Evolutionary conservation across 1,140 invertebrate genomes (phyloP).

Genomic region (Euura lappo): DNA sequence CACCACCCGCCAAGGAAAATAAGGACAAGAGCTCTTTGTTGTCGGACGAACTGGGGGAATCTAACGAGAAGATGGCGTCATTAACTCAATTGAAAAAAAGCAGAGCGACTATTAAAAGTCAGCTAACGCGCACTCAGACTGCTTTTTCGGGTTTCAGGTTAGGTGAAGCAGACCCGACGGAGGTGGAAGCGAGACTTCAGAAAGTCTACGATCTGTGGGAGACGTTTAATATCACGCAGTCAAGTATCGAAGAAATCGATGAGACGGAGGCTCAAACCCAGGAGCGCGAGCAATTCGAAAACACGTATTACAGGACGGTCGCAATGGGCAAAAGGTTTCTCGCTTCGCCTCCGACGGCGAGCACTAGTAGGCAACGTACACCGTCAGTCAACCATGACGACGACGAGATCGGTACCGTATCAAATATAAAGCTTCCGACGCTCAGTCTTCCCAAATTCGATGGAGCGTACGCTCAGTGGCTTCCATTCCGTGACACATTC

Average conservation of each 20-base stretch:
- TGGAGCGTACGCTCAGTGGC: conserved; percentile 35
- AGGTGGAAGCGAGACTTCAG: conserved; percentile 22
- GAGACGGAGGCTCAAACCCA: conserved; percentile 9
- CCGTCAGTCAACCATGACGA: neutral
- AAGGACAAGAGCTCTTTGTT: neutral
- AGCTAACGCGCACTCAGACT: conserved; percentile 15
- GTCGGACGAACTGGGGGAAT: no score
- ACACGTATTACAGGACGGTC: conserved; percentile 9
- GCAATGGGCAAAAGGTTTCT: conserved; percentile 6
- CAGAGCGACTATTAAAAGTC: conserved; percentile 16
- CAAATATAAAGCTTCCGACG: conserved; percentile 29
- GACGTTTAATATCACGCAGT: neutral
- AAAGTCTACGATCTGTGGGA: conserved; percentile 15
- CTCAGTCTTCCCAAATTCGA: conserved; percentile 37
- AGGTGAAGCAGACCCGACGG: neutral
- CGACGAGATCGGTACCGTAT: neutral
- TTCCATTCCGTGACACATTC: conserved; percentile 42
- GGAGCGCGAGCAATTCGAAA: conserved; percentile 15
- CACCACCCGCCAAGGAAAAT: neutral
- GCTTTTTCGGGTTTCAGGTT: neutral
- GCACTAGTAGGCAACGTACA: conserved; percentile 9
- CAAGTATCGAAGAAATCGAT: conserved; percentile 14
- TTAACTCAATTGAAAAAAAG: conserved; percentile 18
- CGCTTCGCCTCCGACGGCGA: conserved; percentile 10
- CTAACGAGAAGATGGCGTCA: neutral